Evolutionary conservation across 2,888 invertebrate genomes (phyloP), one percentile per base, ranked within the genome.

Genomic region (Ochropacha duplaris): DNA sequence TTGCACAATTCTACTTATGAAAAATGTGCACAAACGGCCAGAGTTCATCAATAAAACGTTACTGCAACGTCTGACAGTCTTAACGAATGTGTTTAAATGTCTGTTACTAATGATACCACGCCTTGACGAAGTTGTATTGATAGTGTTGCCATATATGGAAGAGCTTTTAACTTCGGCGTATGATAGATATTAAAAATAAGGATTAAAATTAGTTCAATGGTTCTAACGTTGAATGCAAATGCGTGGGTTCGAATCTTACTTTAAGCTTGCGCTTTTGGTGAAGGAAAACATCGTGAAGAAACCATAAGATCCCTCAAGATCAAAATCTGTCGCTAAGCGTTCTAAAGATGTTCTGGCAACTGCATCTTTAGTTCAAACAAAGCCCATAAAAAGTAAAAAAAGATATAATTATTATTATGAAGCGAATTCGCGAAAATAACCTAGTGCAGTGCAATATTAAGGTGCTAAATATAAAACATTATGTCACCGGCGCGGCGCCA

Each of bases 31-130:
- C 65, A 63, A 69, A 66, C 58, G 65, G 57, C 60, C 56, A 34
- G 57, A 44, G 59, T 61, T 62, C 69, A 74, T 76, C 71, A 76
- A 72, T 71, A 71, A 65, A n/a, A 63, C 59, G 54, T 61, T 60
- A 68, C 68, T 64, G 61, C 65, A 65, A 58, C 64, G 34, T 57
- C 62, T 26, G 19, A 28, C 31, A 22, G 31, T 52, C 59, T 59
- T 66, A 62, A 64, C 66, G 54, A 56, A 56, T 44, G 44, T 44
- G 16, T 19, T 44, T 44, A 44, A 44, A 19, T 44, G 44, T 44
- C 19, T 44, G 44, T 44, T 44, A 19, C 44, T 44, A 19, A 44
- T 44, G 44, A 44, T 44, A 19, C 9, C 2, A 44, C 9, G 36
- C n/a, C 36, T 2, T 44, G 19, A 9, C 9, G 19, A 16, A 19